Evolutionary conservation across 1,140 invertebrate genomes (phyloP), one percentile per base, ranked within the genome.

Genomic region (Oscheius sp.): DNA sequence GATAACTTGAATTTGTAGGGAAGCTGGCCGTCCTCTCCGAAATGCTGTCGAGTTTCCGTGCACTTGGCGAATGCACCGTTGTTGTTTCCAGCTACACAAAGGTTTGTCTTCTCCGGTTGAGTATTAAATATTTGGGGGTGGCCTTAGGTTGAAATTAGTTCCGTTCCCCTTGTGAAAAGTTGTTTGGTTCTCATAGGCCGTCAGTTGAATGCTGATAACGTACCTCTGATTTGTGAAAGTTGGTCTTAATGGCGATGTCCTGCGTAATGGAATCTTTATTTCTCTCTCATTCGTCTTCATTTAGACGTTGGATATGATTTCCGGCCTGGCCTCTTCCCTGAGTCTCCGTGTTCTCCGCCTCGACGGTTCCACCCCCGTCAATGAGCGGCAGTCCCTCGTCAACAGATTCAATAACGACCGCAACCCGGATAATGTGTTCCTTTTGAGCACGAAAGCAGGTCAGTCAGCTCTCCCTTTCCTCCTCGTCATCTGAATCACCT

Each of bases 401-500:
- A 26, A 55, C 20, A 32, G 31, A 4, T 74, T 74, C 65, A 74
- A 74, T 26, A 49, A 58, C n/a, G 13, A 59, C 0, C 31, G 32
- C 2, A 36, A 74, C 15, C 28, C 72, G 4, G 38, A 29, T 0
- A 68, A 67, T 35, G 32, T 74, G 1, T 74, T 74, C 23, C 55
- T 74, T 15, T 38, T 74, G 29, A 67, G 63, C 20, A 68, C 49
- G 4, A 74, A 74, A 68, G 72, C 72, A 13, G 66, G 66, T 67
- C 7, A 7, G 13, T 58, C 26, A 18, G 13, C 13, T 32, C 10
- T 32, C 61, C 10, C 35, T 63, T 63, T 63, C 10, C 31, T 63
- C 18, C 31, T 55, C 15, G 28, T 20, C 23, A 7, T 55, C n/a
- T n/a, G n/a, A n/a, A n/a, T n/a, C n/a, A n/a, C 7, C 38, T 42